Percentiles rank a stretch among this genome's conserved stretches.
phyloP scores from a whole-genome alignment of 2,888 invertebrate species.

The Mongoloraphidia duomilia region DNA sequence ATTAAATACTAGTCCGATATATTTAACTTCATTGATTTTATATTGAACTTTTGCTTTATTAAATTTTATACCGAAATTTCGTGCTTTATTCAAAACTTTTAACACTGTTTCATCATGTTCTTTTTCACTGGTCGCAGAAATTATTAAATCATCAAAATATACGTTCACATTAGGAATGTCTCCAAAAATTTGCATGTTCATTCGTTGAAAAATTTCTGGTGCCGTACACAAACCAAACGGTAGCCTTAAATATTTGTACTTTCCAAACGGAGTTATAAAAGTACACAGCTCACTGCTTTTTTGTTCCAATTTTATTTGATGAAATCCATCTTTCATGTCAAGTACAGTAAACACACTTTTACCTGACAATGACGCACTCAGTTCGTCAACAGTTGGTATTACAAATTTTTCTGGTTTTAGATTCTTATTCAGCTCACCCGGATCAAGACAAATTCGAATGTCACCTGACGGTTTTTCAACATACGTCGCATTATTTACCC shows the following conservation, averaged over 20 bases:
- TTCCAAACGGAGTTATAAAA: slow-evolving; percentile 12
- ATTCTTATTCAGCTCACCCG: slow-evolving; percentile 16
- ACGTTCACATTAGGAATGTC: slow-evolving; percentile 15
- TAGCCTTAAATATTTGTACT: slow-evolving; percentile 15
- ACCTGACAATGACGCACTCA: slow-evolving; percentile 9
- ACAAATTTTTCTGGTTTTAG: slow-evolving; percentile 18
- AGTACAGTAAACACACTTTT: slow-evolving; percentile 10
- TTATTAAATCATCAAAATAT: slow-evolving; percentile 18
- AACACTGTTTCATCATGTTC: slow-evolving; percentile 9
- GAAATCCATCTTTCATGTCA: slow-evolving; percentile 12
- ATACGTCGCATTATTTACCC: too few species aligned
- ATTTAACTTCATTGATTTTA: too few species aligned
- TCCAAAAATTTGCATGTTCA: slow-evolving; percentile 13
- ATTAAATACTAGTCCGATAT: too few species aligned
- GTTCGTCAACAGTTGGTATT: slow-evolving; percentile 18
- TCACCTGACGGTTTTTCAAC: slow-evolving; percentile 4
- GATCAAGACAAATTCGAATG: slow-evolving; percentile 15
- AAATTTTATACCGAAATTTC: slow-evolving; percentile 6
- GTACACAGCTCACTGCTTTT: slow-evolving; percentile 1
- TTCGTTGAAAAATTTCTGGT: slow-evolving; percentile 16
- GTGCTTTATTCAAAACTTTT: slow-evolving; percentile 4
- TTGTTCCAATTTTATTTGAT: slow-evolving; percentile 6
- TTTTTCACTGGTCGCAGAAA: slow-evolving; percentile 8
- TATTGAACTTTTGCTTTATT: slow-evolving; percentile 7
- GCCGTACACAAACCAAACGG: slow-evolving; percentile 16